Evolutionary conservation across 1,140 invertebrate genomes (phyloP).

Genomic region (Anagrus nilaparvatae): DNA sequence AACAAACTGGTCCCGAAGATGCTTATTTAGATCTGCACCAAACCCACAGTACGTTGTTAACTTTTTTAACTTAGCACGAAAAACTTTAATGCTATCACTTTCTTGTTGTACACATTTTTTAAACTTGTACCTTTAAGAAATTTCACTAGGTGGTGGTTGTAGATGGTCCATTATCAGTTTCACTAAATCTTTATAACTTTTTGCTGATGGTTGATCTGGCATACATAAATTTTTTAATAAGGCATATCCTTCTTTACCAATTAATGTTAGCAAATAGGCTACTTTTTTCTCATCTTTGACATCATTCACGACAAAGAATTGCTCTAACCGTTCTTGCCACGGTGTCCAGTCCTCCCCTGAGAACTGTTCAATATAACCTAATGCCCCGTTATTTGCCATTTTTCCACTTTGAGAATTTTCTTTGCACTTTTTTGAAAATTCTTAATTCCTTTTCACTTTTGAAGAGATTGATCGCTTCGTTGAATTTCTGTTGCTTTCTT

Average conservation of each 20-base stretch:
- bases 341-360: constrained; percentile 6
- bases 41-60: constrained; percentile 24
- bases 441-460: too few species aligned
- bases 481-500: too few species aligned
- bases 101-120: constrained; percentile 19
- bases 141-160: too few species aligned
- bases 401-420: too few species aligned
- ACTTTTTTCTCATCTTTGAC: constrained; percentile 16
- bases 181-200: constrained; percentile 20
- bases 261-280: constrained; percentile 22
- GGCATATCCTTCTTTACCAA: constrained; percentile 22
- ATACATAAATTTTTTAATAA: constrained; percentile 26
- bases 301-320: constrained; percentile 23
- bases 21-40: constrained; percentile 18
- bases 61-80: constrained; percentile 18
- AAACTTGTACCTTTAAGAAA: constrained; percentile 28
- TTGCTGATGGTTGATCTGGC: constrained; percentile 19
- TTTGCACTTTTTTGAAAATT: too few species aligned
- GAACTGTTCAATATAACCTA: too few species aligned
- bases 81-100: constrained; percentile 4
- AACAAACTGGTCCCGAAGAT: constrained; percentile 25
- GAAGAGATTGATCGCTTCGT: too few species aligned
- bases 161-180: constrained; percentile 21
- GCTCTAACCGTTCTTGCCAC: constrained; percentile 17
- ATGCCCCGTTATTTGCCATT: too few species aligned